Percentiles rank a stretch among this genome's conserved stretches.
Evolutionary conservation across 2,888 invertebrate species (phyloP).

Genomic region (Noctua janthina): DNA sequence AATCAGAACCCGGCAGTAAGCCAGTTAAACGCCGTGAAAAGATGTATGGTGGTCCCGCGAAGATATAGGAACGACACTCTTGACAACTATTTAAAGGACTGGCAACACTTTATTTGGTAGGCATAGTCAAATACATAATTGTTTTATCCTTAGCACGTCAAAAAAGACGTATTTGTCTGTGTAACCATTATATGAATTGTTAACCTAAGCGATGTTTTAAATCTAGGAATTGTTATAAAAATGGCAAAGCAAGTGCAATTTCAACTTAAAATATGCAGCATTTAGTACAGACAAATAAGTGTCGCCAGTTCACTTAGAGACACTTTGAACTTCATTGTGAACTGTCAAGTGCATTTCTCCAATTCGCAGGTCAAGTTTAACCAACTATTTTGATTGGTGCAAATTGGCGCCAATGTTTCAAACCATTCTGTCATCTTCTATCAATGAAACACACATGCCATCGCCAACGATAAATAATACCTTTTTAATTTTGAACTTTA

Average conservation of each 20-base stretch:
- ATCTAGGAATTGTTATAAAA: neutral
- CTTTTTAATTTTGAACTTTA: conserved; percentile 37
- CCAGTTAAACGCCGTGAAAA: conserved; percentile 14
- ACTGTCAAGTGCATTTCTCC: conserved; percentile 70
- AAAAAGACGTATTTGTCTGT: neutral
- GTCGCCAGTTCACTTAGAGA: conserved; percentile 31
- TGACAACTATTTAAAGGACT: conserved; percentile 13
- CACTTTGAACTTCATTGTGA: conserved; percentile 56
- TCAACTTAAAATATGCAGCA: conserved; percentile 12
- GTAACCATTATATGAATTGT: neutral
- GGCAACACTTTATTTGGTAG: neutral
- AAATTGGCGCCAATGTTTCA: conserved; percentile 78
- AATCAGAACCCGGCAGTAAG: conserved; percentile 29
- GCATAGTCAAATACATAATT: neutral
- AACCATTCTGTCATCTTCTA: conserved; percentile 66
- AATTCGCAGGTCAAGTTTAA: conserved; percentile 76
- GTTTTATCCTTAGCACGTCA: neutral
- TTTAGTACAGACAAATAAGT: conserved; percentile 17
- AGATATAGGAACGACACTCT: conserved; percentile 31
- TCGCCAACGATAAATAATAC: conserved; percentile 14
- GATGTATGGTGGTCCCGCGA: conserved; percentile 25
- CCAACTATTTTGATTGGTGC: conserved; percentile 79
- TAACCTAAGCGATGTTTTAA: neutral
- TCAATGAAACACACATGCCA: conserved; percentile 57
- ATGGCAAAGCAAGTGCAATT: neutral